A percentile compares a stretch with the other conserved stretches of the same genome.
phyloP scores from a whole-genome alignment of 1,140 invertebrate genomes.

The Drosophila biarmipes region DNA sequence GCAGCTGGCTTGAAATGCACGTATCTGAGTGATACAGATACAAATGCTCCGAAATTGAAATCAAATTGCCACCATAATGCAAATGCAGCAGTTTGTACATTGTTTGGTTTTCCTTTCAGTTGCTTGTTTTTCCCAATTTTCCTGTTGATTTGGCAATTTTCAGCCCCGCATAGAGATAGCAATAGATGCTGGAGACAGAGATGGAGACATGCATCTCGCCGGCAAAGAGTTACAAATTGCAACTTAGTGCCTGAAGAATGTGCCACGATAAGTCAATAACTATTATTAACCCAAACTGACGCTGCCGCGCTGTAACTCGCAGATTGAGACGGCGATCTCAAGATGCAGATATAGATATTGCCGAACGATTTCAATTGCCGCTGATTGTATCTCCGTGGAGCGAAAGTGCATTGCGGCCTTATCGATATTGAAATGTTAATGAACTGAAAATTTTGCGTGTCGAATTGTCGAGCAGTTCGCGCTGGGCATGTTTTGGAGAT shows the following conservation, averaged over 20 bases:
- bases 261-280: constrained; percentile 77
- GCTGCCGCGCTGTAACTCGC: constrained; percentile 18
- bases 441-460: constrained; percentile 80
- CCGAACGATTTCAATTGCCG: constrained; percentile 45
- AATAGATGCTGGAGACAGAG: constrained; percentile 15
- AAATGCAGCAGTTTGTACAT: constrained; percentile 42
- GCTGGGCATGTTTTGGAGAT: constrained; percentile 31
- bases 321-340: constrained; percentile 17
- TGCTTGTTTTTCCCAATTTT: constrained; percentile 49
- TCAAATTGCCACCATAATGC: constrained; percentile 70
- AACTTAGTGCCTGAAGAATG: constrained; percentile 56
- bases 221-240: constrained; percentile 64
- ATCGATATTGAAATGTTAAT: constrained; percentile 78
- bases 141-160: constrained; percentile 66
- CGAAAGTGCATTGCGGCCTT: constrained; percentile 66
- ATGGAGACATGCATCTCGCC: constrained; percentile 54
- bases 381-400: constrained; percentile 47
- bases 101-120: constrained; percentile 50
- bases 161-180: constrained; percentile 8
- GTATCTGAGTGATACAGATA: constrained; percentile 42
- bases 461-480: constrained; percentile 65
- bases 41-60: constrained; percentile 58
- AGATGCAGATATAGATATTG: constrained; percentile 40
- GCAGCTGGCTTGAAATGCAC: constrained; percentile 50
- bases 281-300: constrained; percentile 60